A percentile compares a stretch with the other conserved stretches of the same genome.
Evolutionary conservation across 1,140 invertebrate genomes (phyloP).

Genomic region (Pachypeltis micranthus): DNA sequence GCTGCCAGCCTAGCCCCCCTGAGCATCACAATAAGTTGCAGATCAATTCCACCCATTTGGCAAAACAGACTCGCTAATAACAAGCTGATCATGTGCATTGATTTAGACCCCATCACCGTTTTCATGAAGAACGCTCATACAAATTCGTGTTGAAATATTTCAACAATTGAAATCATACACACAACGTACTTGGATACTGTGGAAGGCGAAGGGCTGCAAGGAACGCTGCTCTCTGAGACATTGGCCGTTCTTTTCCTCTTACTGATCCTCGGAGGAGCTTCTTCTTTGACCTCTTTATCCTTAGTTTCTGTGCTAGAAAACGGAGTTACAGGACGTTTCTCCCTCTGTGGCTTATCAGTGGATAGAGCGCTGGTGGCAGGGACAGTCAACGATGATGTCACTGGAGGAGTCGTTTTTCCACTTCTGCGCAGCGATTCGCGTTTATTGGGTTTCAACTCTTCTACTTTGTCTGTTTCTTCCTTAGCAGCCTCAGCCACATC

Average conservation of each 20-base stretch:
- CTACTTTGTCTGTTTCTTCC: slow-evolving; percentile 1
- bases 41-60: too few species aligned
- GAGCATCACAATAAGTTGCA: too few species aligned
- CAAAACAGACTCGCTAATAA: too few species aligned
- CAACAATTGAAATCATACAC: too few species aligned
- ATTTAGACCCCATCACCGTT: too few species aligned
- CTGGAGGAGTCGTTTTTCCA: neutral
- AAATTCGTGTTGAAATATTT: too few species aligned
- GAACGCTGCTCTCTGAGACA: neutral
- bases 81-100: too few species aligned
- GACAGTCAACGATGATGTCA: neutral
- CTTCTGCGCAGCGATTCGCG: neutral
- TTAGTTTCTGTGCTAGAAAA: neutral
- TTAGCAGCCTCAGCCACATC: too few species aligned
- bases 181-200: neutral
- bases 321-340: neutral
- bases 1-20: too few species aligned
- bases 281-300: too few species aligned
- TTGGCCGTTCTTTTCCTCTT: slow-evolving; percentile 3
- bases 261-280: neutral
- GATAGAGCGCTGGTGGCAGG: neutral
- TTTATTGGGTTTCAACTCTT: neutral
- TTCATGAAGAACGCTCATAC: too few species aligned
- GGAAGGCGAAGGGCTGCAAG: slow-evolving; percentile 3
- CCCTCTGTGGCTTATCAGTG: neutral